Evolutionary conservation across 1,140 invertebrate species (phyloP).

Genomic region (Ptiloglossa arizonensis): DNA sequence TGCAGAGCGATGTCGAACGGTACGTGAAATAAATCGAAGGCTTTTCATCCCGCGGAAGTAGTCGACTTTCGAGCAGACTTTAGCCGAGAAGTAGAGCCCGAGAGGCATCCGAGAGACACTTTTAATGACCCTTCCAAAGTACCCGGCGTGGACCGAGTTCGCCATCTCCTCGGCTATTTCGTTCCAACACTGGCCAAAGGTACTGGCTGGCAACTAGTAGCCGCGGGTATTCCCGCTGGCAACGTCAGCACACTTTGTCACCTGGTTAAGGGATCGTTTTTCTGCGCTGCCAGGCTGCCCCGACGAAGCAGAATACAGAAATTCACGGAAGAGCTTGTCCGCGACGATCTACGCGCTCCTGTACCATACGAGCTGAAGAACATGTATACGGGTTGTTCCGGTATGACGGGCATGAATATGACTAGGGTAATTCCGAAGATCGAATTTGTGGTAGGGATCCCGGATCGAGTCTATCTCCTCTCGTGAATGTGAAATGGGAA

Average conservation of each 20-base stretch:
- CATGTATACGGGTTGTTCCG: too few relatives aligned
- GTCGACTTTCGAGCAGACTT: slow-evolving; percentile 36
- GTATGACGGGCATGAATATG: too few relatives aligned
- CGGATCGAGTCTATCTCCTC: too few relatives aligned
- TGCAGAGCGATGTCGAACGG: background rate
- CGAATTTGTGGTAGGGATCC: too few relatives aligned
- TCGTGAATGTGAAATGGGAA: too few relatives aligned
- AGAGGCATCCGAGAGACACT: slow-evolving; percentile 38
- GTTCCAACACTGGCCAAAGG: slow-evolving; percentile 19
- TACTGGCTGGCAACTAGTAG: slow-evolving; percentile 43
- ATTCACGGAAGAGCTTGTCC: background rate
- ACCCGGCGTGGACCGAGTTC: slow-evolving; percentile 12
- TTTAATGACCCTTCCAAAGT: slow-evolving; percentile 45
- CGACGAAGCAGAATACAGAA: slow-evolving; percentile 3
- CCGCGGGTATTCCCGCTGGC: slow-evolving; percentile 61
- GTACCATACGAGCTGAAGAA: background rate
- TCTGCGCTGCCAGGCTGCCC: slow-evolving; percentile 24
- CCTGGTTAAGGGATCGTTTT: slow-evolving; percentile 65
- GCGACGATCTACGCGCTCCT: background rate
- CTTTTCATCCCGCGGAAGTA: slow-evolving; percentile 34
- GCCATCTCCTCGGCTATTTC: slow-evolving; percentile 41
- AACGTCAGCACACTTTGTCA: slow-evolving; percentile 67
- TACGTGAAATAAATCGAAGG: slow-evolving; percentile 39
- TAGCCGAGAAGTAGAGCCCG: slow-evolving; percentile 22
- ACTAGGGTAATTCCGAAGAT: too few relatives aligned